These are phyloP conservation scores for Pomacea canaliculata DNA, from an alignment of 2,888 invertebrate genomes.

Conservation along the genomic window DNA sequence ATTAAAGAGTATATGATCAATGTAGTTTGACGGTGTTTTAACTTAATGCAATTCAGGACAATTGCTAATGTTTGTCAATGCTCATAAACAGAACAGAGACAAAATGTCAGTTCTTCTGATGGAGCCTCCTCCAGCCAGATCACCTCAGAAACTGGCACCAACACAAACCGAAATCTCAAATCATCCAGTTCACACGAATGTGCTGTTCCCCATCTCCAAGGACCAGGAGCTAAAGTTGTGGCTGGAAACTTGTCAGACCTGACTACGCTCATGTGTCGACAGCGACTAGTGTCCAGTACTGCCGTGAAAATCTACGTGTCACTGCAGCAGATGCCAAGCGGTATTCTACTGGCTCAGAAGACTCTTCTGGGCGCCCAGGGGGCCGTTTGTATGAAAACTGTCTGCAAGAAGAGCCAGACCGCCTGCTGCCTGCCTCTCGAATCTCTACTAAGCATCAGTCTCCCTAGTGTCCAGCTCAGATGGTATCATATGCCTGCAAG, in stretches of 20 bases:
- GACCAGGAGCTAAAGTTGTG: slow-evolving; percentile 16
- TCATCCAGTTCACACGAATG: slow-evolving; percentile 15
- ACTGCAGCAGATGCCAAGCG: slow-evolving; percentile 45
- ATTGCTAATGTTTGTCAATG: too few species aligned
- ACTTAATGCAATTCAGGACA: neutral
- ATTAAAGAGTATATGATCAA: too few species aligned
- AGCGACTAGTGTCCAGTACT: slow-evolving; percentile 63
- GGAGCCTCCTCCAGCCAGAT: slow-evolving; percentile 17
- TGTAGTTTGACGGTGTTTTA: neutral
- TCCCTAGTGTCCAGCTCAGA: slow-evolving; percentile 41
- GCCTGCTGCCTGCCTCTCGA: slow-evolving; percentile 55
- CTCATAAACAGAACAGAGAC: slow-evolving; percentile 13
- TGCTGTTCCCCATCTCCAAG: neutral
- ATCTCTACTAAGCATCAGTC: slow-evolving; percentile 45
- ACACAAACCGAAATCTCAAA: slow-evolving; percentile 21
- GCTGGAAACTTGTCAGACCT: slow-evolving; percentile 59
- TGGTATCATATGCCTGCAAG: slow-evolving; percentile 1
- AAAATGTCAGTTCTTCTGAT: slow-evolving; percentile 16
- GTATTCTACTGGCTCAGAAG: slow-evolving; percentile 53
- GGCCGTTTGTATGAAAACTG: slow-evolving; percentile 29
- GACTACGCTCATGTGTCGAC: slow-evolving; percentile 67
- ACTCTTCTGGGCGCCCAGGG: slow-evolving; percentile 32
- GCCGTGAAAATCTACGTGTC: slow-evolving; percentile 47
- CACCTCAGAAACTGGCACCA: slow-evolving; percentile 5
- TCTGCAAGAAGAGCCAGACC: slow-evolving; percentile 38